Conservation (phyloP, 2,113 vertebrate genomes). For the Ranitomeya imitator region DNA sequence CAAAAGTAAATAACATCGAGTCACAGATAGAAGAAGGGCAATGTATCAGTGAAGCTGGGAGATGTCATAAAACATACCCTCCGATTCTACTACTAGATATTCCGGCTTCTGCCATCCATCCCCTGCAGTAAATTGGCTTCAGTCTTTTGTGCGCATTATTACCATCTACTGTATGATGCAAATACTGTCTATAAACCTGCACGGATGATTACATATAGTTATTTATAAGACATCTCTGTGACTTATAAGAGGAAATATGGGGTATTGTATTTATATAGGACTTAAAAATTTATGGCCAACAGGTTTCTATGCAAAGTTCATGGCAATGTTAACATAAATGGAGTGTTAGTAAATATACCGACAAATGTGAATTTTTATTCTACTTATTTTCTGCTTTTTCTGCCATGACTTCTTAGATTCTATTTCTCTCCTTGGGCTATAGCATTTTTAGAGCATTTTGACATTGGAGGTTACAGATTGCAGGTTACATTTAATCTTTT, state of each 20-base stretch:
- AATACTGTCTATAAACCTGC: neutral
- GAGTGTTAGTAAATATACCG: neutral
- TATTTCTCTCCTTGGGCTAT: neutral
- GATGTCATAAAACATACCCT: neutral
- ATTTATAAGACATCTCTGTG: neutral
- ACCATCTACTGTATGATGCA: neutral
- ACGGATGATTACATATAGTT: neutral
- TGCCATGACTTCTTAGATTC: neutral
- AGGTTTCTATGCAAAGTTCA: neutral
- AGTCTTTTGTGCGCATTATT: slow-evolving; percentile 7
- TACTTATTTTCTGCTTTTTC: neutral
- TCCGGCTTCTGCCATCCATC: neutral
- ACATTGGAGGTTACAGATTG: neutral
- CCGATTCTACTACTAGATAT: neutral
- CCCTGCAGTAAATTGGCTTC: neutral
- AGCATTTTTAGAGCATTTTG: slow-evolving; percentile 24
- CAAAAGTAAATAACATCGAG: slow-evolving; percentile 42
- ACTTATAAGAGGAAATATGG: neutral
- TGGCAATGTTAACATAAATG: neutral
- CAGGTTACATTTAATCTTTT: slow-evolving; percentile 57
- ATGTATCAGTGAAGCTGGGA: slow-evolving; percentile 2
- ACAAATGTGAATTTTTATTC: neutral
- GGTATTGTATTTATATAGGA: neutral
- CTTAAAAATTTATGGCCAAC: neutral
- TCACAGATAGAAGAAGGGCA: neutral